Conservation (phyloP, 1,140 invertebrate genomes). For the Arion vulgaris region DNA sequence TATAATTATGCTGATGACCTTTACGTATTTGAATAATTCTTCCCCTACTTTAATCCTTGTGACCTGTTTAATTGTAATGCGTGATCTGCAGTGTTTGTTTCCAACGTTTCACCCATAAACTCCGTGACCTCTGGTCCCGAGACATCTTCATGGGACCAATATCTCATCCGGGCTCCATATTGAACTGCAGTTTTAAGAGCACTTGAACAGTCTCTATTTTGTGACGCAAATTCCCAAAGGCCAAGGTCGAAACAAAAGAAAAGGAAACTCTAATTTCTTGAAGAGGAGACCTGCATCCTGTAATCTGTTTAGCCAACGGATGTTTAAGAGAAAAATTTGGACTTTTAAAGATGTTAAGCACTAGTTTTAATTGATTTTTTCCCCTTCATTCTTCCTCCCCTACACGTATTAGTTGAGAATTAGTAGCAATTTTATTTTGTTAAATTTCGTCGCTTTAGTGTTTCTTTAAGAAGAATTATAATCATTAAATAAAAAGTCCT, state of each 20-base stretch:
- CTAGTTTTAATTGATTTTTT: slow-evolving; percentile 8
- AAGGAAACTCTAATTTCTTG: neutral
- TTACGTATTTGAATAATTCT: no score
- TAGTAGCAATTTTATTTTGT: neutral
- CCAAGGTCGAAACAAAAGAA: neutral
- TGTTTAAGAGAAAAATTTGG: neutral
- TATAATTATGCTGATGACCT: no score
- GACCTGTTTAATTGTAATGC: neutral
- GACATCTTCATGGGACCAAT: neutral
- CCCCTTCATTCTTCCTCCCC: neutral
- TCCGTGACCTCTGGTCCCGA: neutral
- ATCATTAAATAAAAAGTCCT: neutral
- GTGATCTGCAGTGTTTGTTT: neutral
- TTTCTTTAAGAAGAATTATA: neutral
- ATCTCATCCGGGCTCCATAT: neutral
- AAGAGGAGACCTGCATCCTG: neutral
- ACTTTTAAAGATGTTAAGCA: slow-evolving; percentile 12
- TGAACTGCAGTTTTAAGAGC: neutral
- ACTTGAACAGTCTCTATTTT: neutral
- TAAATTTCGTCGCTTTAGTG: neutral
- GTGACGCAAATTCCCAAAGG: neutral
- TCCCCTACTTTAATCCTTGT: no score
- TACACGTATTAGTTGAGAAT: neutral
- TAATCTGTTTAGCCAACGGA: slow-evolving; percentile 14
- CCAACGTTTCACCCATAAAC: no score